Evolutionary conservation across 1,140 invertebrate species (phyloP).

Genomic region (Drosophila sucinea): DNA sequence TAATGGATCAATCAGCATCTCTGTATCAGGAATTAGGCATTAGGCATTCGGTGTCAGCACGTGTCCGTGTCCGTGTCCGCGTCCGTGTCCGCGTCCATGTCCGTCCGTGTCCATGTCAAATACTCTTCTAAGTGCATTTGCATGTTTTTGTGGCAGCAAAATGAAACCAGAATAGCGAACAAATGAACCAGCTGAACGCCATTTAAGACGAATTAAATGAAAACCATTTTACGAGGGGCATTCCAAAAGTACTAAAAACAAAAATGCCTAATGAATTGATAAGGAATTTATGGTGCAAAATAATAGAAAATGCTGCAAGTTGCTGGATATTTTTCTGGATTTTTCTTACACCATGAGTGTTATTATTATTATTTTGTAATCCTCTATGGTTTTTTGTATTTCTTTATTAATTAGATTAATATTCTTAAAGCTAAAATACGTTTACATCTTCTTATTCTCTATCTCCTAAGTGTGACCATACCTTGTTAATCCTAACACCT

Average conservation of each 20-base stretch:
- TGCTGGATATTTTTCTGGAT: too few species aligned
- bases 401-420: too few species aligned
- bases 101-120: neutral
- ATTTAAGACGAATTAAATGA: slow-evolving; percentile 7
- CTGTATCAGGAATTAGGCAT: neutral
- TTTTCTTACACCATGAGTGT: too few species aligned
- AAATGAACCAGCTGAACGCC: slow-evolving; percentile 2
- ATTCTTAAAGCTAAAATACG: too few species aligned
- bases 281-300: too few species aligned
- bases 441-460: too few species aligned
- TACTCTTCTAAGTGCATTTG: slow-evolving; percentile 66
- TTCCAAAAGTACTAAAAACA: neutral
- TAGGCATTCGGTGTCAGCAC: neutral
- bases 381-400: too few species aligned
- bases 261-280: too few species aligned
- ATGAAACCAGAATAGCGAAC: slow-evolving; percentile 18
- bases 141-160: slow-evolving; percentile 48
- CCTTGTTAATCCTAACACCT: too few species aligned
- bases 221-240: neutral
- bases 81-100: neutral
- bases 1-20: slow-evolving; percentile 8
- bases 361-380: too few species aligned
- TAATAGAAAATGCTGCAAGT: too few species aligned
- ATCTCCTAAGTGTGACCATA: too few species aligned
- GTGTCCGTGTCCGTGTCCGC: neutral